Evolutionary conservation across 2,113 vertebrate species (phyloP), one percentile per base, ranked within the genome.

Genomic region (Oostethus manadensis): DNA sequence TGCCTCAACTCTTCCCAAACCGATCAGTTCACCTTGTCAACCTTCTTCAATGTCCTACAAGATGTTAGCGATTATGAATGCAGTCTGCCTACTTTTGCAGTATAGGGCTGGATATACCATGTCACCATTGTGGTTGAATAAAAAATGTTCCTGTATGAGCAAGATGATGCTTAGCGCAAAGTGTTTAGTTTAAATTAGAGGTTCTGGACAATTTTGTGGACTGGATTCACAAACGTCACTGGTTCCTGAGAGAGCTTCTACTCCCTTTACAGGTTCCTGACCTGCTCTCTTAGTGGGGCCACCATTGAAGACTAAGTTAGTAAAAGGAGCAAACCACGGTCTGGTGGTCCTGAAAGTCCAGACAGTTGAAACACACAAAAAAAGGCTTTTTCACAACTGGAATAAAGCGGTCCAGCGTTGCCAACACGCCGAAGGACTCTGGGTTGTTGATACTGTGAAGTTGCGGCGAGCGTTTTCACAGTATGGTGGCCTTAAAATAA

Each of bases 401-500:
- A 10, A 10, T 40, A 11, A 40, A 40, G 38, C 38, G 38, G 38
- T 33, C 5, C 29, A 5, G 29, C 29, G 29, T 33, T 6, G 7
- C 29, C 73, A 75, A 63, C 70, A 74, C 68, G 62, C 54, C 66
- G 65, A 66, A 70, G 77, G 78, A 88, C 86, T 85, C 83, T 78
- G 83, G 84, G 86, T 86, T 89, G 86, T 87, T 87, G 86, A 88
- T 86, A 89, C 89, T 89, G 48, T 87, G 86, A 89, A 88, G 76
- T 79, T 67, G 76, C 83, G 85, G 56, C 33, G 61, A 77, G 77
- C 77, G 64, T 82, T 73, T 75, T 83, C 77, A 78, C 79, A 74
- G 88, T 87, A 87, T 83, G 83, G 89, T 91, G 90, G 90, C 90
- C 90, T 91, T 91, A 91, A 89, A 87, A 88, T 84, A 80, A 87